Percentiles rank a stretch among this genome's conserved stretches.
phyloP scores from a whole-genome alignment of 2,888 invertebrate species.

The Agonopterix arenella region DNA sequence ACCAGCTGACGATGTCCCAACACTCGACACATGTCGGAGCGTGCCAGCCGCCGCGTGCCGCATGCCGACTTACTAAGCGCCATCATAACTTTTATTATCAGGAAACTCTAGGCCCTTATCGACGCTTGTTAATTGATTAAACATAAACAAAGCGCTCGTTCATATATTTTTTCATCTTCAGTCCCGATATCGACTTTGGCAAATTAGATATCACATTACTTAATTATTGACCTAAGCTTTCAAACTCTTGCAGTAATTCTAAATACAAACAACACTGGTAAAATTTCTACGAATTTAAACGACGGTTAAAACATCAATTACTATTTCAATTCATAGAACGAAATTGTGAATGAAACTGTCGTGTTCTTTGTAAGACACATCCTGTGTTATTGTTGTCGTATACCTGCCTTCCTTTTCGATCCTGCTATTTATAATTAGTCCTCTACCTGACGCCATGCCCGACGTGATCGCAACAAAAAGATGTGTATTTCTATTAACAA shows the following conservation, averaged over 20 bases:
- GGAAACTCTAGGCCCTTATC: no score
- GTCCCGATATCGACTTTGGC: no score
- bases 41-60: constrained; percentile 38
- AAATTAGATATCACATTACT: no score
- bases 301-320: constrained; percentile 10
- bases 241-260: background rate
- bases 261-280: background rate
- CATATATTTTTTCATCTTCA: no score
- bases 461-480: constrained; percentile 59
- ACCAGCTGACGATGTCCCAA: constrained; percentile 43
- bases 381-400: constrained; percentile 56
- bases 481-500: constrained; percentile 49
- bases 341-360: constrained; percentile 47
- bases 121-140: background rate
- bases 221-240: no score
- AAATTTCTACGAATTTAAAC: constrained; percentile 6
- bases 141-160: background rate
- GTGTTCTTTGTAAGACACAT: constrained; percentile 50
- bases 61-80: background rate
- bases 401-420: constrained; percentile 43
- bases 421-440: constrained; percentile 56
- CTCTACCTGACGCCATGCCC: constrained; percentile 54
- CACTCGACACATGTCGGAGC: constrained; percentile 24
- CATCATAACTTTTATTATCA: background rate
- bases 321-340: constrained; percentile 21